Base-by-base conservation (phyloP, 2,888 invertebrate species). In the Mellilla xanthometata region DNA sequence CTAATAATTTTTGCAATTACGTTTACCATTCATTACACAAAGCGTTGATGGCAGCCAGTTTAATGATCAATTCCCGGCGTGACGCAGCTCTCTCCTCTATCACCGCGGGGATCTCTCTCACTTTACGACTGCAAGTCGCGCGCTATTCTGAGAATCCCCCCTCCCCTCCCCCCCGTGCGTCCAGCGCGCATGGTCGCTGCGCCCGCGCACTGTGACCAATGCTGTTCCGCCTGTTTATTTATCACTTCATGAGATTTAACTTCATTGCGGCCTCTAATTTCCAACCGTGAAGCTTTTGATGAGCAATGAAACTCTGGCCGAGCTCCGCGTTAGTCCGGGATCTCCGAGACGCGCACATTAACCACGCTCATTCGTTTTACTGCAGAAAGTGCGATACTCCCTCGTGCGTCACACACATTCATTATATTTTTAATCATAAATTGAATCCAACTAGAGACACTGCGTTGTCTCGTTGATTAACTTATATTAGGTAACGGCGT, bases 81-180 rank as follows among this genome's bases (percentile, higher is more conserved):
- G 47, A 36, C 27, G 27, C 27, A 15, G 12, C 19, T 26, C 23
- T 36, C 33, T 38, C 41, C 19, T 41, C 64, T 65, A 50, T 49
- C 50, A 44, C 62, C 58, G 54, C 59, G 65, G 63, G 72, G 70
- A 76, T 71, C 66, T 8, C 62, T 62, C 62, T 8, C 8, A 65
- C 68, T 78, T 76, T 74, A 78, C 65, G 70, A 70, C 57, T 53
- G 27, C 41, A 53, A 65, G 62, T 74, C 68, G 68, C 68, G 60
- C 63, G 68, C 72, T 68, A 67, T 66, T 76, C 74, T 68, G 49
- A 59, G 72, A 75, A 73, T 43, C 45, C 28, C 15, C 31, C 41
- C 50, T 34, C 38, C 26, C 49, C 35, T 34, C 12, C 11, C 2
- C 28, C 15, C 23, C 51, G 46, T 31, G 44, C 36, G 46, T 47